These are phyloP conservation scores for Pemphredon lugubris DNA, from an alignment of 2,888 invertebrate genomes.

Conservation along the genomic window DNA sequence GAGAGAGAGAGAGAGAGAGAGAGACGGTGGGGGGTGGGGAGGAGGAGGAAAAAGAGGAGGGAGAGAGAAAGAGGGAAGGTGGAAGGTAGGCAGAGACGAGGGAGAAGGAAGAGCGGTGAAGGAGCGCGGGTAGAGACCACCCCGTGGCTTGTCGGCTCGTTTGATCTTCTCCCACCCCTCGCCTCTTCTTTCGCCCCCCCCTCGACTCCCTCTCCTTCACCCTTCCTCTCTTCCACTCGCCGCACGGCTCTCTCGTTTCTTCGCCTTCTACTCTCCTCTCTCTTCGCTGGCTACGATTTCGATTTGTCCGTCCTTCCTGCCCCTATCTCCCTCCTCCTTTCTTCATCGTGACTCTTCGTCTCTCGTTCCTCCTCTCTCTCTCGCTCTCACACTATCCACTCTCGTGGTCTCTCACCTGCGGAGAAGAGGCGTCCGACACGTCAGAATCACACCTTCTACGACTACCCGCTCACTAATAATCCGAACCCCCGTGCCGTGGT, in stretches of 20 bases:
- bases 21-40: constrained; percentile 39
- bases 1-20: constrained; percentile 47
- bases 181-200: constrained; percentile 40
- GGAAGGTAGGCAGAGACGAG: constrained; percentile 56
- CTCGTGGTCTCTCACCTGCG: constrained; percentile 66
- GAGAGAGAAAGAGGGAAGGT: constrained; percentile 49
- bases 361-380: constrained; percentile 20
- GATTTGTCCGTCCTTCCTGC: constrained; percentile 10
- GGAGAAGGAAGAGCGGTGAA: constrained; percentile 63
- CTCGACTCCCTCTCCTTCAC: constrained; percentile 9
- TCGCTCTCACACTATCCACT: constrained; percentile 37
- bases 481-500: constrained; percentile 61
- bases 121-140: constrained; percentile 78
- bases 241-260: constrained; percentile 38
- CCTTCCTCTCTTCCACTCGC: constrained; percentile 42
- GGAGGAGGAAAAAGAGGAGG: constrained; percentile 53
- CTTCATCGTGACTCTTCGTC: constrained; percentile 1
- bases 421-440: constrained; percentile 73
- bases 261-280: constrained; percentile 41
- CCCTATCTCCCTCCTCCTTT: constrained; percentile 29
- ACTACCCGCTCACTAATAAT: constrained; percentile 77
- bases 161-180: constrained; percentile 79
- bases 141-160: constrained; percentile 81
- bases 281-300: constrained; percentile 44
- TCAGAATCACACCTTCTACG: constrained; percentile 79